Conservation (phyloP, 2,888 invertebrate genomes). For the Busseola fusca region DNA sequence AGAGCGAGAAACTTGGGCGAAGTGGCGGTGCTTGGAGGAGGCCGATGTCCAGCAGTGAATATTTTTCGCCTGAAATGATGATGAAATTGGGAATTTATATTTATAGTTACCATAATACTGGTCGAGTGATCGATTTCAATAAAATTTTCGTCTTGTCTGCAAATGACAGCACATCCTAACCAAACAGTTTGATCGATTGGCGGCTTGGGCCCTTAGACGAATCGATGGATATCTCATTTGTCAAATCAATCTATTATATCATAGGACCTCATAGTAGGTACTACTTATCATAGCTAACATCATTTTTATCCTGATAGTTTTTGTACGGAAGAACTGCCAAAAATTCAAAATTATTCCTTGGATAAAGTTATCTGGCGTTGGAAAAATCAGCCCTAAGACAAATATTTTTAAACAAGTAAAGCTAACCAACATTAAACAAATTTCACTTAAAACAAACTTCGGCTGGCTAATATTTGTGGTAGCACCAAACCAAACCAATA, state of each 20-base stretch:
- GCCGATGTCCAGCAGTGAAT: neutral
- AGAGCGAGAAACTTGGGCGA: too few relatives aligned
- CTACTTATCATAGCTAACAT: too few relatives aligned
- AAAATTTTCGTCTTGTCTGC: conserved; percentile 24
- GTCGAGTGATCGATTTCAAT: conserved; percentile 30
- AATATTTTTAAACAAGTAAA: neutral
- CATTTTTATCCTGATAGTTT: too few relatives aligned
- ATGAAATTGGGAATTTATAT: neutral
- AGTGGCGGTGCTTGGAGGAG: too few relatives aligned
- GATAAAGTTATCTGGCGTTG: neutral
- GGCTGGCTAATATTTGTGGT: conserved; percentile 40
- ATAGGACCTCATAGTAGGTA: neutral
- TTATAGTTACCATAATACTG: neutral
- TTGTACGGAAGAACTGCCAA: too few relatives aligned
- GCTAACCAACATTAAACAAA: conserved; percentile 11
- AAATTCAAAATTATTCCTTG: too few relatives aligned
- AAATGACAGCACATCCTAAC: conserved; percentile 23
- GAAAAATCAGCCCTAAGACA: neutral
- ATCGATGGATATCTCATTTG: conserved; percentile 40
- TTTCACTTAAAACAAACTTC: conserved; percentile 23
- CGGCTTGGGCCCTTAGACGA: conserved; percentile 8
- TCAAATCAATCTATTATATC: conserved; percentile 15
- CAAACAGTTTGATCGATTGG: conserved; percentile 48
- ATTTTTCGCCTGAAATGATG: neutral
- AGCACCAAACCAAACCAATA: conserved; percentile 56